phyloP scores from a whole-genome alignment of 2,888 invertebrate species.

The Psylliodes chrysocephalus region DNA sequence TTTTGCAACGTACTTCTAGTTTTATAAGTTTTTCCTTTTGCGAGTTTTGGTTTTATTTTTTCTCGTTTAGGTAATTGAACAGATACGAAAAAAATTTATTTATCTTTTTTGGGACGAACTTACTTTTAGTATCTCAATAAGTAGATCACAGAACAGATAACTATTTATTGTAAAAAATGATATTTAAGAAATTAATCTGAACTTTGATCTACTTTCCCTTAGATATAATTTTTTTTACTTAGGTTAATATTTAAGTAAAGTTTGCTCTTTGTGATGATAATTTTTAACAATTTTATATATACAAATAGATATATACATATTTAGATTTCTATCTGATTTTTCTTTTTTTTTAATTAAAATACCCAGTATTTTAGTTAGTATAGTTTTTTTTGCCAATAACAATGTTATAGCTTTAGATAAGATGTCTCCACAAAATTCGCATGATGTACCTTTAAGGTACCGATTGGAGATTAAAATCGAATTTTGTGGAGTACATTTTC shows the following conservation, averaged over 20 bases:
- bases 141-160: slow-evolving; percentile 35
- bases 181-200: slow-evolving; percentile 29
- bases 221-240: slow-evolving; percentile 41
- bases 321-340: slow-evolving; percentile 55
- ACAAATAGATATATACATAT: slow-evolving; percentile 51
- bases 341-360: slow-evolving; percentile 48
- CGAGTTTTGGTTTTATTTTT: slow-evolving; percentile 31
- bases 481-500: slow-evolving; percentile 46
- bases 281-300: slow-evolving; percentile 58
- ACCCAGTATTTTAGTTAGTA: slow-evolving; percentile 59
- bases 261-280: slow-evolving; percentile 61
- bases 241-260: slow-evolving; percentile 50
- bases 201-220: slow-evolving; percentile 28
- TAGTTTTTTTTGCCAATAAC: slow-evolving; percentile 45
- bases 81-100: background rate
- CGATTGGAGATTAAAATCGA: slow-evolving; percentile 17
- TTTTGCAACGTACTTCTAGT: slow-evolving; percentile 48
- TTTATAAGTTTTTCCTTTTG: slow-evolving; percentile 35
- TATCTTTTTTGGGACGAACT: slow-evolving; percentile 20
- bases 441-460: slow-evolving; percentile 24
- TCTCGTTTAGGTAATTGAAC: slow-evolving; percentile 16
- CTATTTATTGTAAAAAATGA: slow-evolving; percentile 43
- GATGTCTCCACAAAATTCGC: slow-evolving; percentile 48
- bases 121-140: slow-evolving; percentile 25
- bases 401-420: slow-evolving; percentile 47